Evolutionary conservation across 2,888 invertebrate species (phyloP).

Genomic region (Parochlus steinenii): DNA sequence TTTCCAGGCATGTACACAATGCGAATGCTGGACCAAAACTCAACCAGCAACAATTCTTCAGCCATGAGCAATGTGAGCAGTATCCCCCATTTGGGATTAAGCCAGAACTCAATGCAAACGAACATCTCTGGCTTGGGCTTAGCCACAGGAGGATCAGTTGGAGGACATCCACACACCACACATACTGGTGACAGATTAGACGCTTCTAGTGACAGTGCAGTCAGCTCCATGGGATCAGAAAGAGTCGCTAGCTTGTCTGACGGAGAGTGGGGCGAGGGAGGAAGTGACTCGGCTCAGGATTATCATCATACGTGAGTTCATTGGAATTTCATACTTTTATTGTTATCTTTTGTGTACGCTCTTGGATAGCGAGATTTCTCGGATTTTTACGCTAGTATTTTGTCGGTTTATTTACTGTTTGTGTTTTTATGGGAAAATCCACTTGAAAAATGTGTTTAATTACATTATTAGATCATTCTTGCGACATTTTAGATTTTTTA

Average conservation of each 20-base stretch:
- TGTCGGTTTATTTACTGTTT: no score
- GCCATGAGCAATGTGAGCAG: no score
- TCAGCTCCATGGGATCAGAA: constrained; percentile 85
- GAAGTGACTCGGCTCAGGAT: constrained; percentile 71
- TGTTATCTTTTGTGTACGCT: no score
- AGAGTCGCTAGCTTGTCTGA: constrained; percentile 76
- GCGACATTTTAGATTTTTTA: constrained; percentile 12
- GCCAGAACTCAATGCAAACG: constrained; percentile 16
- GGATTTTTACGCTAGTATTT: no score
- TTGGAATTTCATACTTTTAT: no score
- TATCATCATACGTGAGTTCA: constrained; percentile 35
- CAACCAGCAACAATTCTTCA: constrained; percentile 28
- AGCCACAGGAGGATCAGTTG: constrained; percentile 23
- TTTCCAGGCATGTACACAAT: constrained; percentile 68
- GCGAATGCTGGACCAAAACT: constrained; percentile 55
- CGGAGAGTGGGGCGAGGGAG: constrained; percentile 78
- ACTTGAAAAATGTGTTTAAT: no score
- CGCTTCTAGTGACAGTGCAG: constrained; percentile 79
- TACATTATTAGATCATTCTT: not conserved
- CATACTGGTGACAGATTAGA: constrained; percentile 53
- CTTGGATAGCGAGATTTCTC: no score
- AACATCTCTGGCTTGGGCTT: constrained; percentile 18
- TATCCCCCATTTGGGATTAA: no score
- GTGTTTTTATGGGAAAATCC: no score
- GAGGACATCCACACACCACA: constrained; percentile 11